Percentiles rank a stretch among this genome's conserved stretches.
These are phyloP conservation scores for Zaprionus obscuricornis DNA, from an alignment of 2,888 invertebrate species.

Conservation along the genomic window DNA sequence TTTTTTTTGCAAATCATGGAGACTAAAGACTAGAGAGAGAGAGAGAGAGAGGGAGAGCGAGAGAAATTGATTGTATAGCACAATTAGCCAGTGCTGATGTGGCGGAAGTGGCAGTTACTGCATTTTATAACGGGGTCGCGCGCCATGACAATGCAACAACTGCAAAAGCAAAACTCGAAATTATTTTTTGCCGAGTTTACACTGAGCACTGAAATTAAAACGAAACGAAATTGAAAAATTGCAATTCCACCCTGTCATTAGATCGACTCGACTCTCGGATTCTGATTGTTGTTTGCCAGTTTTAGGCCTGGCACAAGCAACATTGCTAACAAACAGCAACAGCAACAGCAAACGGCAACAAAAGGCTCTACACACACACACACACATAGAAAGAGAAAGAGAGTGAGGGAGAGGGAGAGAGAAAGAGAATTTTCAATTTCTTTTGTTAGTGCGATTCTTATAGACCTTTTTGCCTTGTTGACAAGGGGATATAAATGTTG, in stretches of 20 bases:
- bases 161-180: constrained; percentile 34
- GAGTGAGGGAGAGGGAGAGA: not conserved
- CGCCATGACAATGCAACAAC: constrained; percentile 56
- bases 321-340: no score
- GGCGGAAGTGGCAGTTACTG: constrained; percentile 46
- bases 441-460: constrained; percentile 37
- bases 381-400: no score
- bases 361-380: no score
- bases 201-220: constrained; percentile 40
- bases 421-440: not conserved
- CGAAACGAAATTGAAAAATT: constrained; percentile 41
- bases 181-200: constrained; percentile 12
- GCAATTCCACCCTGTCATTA: constrained; percentile 76
- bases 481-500: constrained; percentile 77
- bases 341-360: no score
- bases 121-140: constrained; percentile 58
- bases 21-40: not conserved
- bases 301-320: not conserved
- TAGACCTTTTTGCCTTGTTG: constrained; percentile 49
- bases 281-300: constrained; percentile 48
- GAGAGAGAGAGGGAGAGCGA: not conserved
- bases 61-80: constrained; percentile 12
- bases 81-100: constrained; percentile 36
- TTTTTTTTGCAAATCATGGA: constrained; percentile 35
- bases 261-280: constrained; percentile 36